phyloP scores from a whole-genome alignment of 2,797 vertebrate genomes.

The Tapera naevia region DNA sequence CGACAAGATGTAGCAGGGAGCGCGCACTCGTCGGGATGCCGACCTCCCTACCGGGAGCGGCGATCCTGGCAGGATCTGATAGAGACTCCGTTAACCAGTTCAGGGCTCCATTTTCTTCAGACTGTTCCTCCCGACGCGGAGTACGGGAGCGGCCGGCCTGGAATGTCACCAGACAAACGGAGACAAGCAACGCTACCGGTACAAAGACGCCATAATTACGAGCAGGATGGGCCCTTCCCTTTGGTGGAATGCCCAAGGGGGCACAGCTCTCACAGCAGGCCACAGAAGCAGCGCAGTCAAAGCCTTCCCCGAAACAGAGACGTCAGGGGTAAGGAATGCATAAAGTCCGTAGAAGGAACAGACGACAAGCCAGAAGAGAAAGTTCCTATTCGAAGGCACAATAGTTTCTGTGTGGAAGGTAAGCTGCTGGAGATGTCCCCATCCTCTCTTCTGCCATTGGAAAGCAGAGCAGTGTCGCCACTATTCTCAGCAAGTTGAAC shows the following conservation, averaged over 20 bases:
- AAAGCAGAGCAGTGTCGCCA: not conserved
- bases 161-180: conserved; percentile 80
- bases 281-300: conserved; percentile 86
- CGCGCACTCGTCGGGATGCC: conserved; percentile 83
- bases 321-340: conserved; percentile 59
- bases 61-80: conserved; percentile 92
- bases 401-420: conserved; percentile 73
- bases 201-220: conserved; percentile 75
- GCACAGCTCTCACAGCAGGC: conserved; percentile 74
- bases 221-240: conserved; percentile 87
- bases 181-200: conserved; percentile 81
- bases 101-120: conserved; percentile 89
- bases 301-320: conserved; percentile 87
- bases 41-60: conserved; percentile 83
- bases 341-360: conserved; percentile 62
- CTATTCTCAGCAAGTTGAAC: not conserved
- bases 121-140: conserved; percentile 82
- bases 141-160: conserved; percentile 63
- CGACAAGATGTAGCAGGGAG: conserved; percentile 79
- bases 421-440: not conserved
- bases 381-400: conserved; percentile 67
- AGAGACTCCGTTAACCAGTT: conserved; percentile 89
- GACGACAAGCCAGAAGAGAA: conserved; percentile 84
- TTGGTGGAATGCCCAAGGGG: conserved; percentile 83
- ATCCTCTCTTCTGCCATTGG: not conserved